Conservation (phyloP, 2,113 vertebrate genomes). For the Sakesphorus luctuosus region DNA sequence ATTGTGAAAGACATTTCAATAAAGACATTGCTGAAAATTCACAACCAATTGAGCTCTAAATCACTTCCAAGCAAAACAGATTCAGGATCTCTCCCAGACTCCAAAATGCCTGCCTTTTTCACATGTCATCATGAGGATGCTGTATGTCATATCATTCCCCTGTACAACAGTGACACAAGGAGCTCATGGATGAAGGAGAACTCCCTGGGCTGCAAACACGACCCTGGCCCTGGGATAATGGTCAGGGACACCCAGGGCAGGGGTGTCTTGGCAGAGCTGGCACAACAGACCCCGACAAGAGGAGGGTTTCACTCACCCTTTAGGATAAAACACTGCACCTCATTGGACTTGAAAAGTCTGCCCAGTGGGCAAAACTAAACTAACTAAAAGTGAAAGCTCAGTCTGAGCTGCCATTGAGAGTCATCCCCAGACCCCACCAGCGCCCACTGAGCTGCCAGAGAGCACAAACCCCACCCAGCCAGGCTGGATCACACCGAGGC, state of each 20-base stretch:
- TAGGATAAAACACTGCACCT: neutral
- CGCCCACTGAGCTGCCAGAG: neutral
- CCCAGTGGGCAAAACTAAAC: neutral
- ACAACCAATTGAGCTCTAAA: neutral
- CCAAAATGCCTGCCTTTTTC: neutral
- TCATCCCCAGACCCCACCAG: neutral
- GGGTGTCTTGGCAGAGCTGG: neutral
- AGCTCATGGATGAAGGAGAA: neutral
- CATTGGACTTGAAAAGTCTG: neutral
- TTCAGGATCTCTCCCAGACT: neutral
- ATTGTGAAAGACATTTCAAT: neutral
- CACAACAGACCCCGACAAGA: neutral
- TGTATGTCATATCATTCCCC: neutral
- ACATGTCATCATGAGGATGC: neutral
- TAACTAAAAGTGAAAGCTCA: neutral
- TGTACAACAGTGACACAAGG: neutral
- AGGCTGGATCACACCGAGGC: rapidly evolving
- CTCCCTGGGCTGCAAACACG: neutral
- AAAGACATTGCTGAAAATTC: neutral
- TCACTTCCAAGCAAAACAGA: neutral
- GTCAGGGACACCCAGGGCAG: neutral
- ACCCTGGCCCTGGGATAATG: neutral
- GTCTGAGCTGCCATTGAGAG: neutral
- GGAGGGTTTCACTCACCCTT: neutral
- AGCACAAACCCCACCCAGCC: neutral